Evolutionary conservation across 53 echinoderm and acorn worm species (phyloP).

Genomic region (Patiria pectinifera): DNA sequence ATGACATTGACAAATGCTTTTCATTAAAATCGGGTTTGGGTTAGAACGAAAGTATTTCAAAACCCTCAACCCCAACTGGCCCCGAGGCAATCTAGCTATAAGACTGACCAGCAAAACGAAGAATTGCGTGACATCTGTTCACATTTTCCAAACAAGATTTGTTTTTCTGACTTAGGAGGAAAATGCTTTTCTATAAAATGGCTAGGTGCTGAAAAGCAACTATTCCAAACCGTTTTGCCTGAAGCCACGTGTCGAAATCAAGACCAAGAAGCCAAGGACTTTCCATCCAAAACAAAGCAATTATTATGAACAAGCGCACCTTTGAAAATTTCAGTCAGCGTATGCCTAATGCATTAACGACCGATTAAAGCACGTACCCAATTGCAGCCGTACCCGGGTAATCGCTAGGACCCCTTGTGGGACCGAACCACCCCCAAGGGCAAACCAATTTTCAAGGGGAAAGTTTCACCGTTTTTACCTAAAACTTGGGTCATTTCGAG

Average conservation of each 20-base stretch:
- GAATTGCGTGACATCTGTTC: slow-evolving; percentile 19
- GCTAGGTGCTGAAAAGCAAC: not conserved
- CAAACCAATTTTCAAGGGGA: slow-evolving; percentile 11
- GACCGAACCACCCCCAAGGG: not conserved
- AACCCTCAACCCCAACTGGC: not conserved
- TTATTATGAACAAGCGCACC: not conserved
- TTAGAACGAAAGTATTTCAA: not conserved
- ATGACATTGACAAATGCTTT: slow-evolving; percentile 7
- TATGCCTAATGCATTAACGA: slow-evolving; percentile 2
- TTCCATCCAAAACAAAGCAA: not conserved
- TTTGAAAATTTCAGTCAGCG: not conserved
- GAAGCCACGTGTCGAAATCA: not conserved
- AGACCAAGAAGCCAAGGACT: not conserved
- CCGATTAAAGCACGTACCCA: slow-evolving; percentile 22
- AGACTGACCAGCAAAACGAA: not conserved
- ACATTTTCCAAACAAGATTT: not conserved
- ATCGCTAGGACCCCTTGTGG: not conserved
- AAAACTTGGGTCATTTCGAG: slow-evolving; percentile 24
- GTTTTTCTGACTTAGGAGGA: not conserved
- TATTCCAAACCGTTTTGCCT: slow-evolving; percentile 16
- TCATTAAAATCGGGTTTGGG: not conserved
- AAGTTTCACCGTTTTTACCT: not conserved
- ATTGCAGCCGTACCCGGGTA: slow-evolving; percentile 8
- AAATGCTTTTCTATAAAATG: not conserved
- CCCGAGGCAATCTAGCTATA: not conserved